Evolutionary conservation across 2,113 vertebrate genomes (phyloP), one percentile per base, ranked within the genome.

Genomic region (Telmatochromis bifrenatus): DNA sequence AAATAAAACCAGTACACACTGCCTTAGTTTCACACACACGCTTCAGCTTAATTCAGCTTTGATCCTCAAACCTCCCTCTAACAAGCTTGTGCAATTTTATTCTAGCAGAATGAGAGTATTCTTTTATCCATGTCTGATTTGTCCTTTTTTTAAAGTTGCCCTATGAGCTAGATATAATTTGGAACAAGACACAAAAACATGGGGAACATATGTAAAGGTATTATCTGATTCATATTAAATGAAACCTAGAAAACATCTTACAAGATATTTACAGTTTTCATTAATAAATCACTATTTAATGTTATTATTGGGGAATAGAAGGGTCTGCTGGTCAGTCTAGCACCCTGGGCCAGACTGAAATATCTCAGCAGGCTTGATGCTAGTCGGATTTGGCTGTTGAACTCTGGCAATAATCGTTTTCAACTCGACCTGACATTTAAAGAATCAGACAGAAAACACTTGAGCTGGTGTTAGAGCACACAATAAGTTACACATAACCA

Each of bases 351-450:
- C 45, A 31, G 45, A 11, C 45, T 31, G 23, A 28, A 31, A 77
- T 49, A 31, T 28, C 26, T 77, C 42, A 1, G 26, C 42, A 77
- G 42, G 15, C 4, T 49, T 49, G 70, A 49, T 7, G 70, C 15
- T 49, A 5, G 42, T 47, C 15, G 5, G 5, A 31, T 31, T 77
- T 77, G 42, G 9, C 15, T 19, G 42, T 49, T 19, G 15, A 28
- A 77, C 26, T 49, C 23, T 49, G 42, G 26, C 26, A 47, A 77
- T 51, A 19, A 49, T 77, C 2, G 7, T 77, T 77, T 77, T 77
- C 23, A 77, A 12, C 42, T 31, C 49, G 42, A 28, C 70, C 70
- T 77, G 73, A 65, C 81, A 81, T 79, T 87, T 58, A 58, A 56
- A 85, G 13, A 79, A 12, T 17, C 21, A 10, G 3, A 14, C 28